Base-by-base conservation (phyloP, 2,797 vertebrate species). In the Microcaecilia unicolor region DNA sequence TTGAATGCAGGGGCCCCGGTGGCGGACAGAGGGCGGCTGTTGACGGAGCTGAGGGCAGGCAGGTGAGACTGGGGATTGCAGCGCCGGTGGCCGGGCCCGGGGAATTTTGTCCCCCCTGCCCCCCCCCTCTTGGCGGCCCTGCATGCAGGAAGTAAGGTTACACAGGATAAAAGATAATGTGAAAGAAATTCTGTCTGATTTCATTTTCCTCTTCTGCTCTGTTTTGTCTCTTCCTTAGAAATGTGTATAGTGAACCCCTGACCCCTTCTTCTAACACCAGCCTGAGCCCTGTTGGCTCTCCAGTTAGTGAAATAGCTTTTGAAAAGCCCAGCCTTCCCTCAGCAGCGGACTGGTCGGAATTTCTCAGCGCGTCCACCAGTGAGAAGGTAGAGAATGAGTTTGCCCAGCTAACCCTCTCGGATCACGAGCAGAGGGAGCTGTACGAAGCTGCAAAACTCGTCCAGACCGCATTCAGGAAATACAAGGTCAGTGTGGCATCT, bases 381-480 rank as follows among this genome's bases (percentile, higher is more conserved):
- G 82, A 84, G 65, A 97, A 92, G 72, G 92, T 97, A 64, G 96
- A 99, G 75, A 88, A 85, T 27, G 95, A 99, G 66, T 84, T 99
- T 67, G 91, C 94, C 63, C 96, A 98, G 87, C 84, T 99, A 51
- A 98, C 93, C 39, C 85, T 98, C 63, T 97, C 94, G 10, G 96
- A 99, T 53, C 91, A 94, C 2, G 96, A 99, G 58, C 96, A 99
- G 80, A 84, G 95, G 66, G 96, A 99, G 62, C 89, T 99, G 52
- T 99, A 98, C 6, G 93, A 98, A 69, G 96, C 96, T 3, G 95
- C 96, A 70, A 88, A 90, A 55, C 90, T 99, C 26, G 92, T 99
- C 76, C 96, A 98, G 86, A 97, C 89, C 23, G 93, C 93, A 70
- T 98, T 99, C 90, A 91, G 92, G 77, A 98, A 97, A 72, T 98